phyloP scores from a whole-genome alignment of 2,888 invertebrate genomes.

The Sarcophaga subvicina region DNA sequence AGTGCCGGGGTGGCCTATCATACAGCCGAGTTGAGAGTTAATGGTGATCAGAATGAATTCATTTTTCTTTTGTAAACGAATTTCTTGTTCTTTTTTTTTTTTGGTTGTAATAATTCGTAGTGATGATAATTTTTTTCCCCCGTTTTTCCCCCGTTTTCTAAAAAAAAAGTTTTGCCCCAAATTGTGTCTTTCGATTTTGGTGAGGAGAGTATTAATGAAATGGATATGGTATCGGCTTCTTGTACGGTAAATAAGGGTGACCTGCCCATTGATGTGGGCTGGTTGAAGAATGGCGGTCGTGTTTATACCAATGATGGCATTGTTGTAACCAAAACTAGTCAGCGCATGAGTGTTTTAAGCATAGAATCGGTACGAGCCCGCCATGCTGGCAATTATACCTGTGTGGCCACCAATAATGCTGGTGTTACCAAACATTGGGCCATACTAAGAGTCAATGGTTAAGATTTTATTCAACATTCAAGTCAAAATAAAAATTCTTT shows the following conservation, averaged over 20 bases:
- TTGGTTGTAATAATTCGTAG: neutral
- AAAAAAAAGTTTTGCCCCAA: conserved; percentile 85
- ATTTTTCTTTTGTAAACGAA: neutral
- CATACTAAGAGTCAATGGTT: conserved; percentile 85
- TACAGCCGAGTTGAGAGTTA: conserved; percentile 87
- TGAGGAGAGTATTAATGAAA: conserved; percentile 86
- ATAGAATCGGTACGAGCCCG: conserved; percentile 85
- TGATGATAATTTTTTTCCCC: conserved; percentile 15
- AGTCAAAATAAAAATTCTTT: neutral
- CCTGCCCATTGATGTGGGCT: conserved; percentile 88
- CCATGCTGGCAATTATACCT: conserved; percentile 86
- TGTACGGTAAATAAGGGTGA: conserved; percentile 91
- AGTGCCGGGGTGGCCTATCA: conserved; percentile 87
- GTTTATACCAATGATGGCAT: conserved; percentile 83
- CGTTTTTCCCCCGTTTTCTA: neutral
- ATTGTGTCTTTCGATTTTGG: conserved; percentile 89
- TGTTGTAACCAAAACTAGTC: conserved; percentile 83
- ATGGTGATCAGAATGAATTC: conserved; percentile 83
- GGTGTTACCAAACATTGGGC: conserved; percentile 84
- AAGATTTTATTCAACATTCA: conserved; percentile 27
- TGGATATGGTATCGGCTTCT: conserved; percentile 87
- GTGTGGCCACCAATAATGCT: conserved; percentile 85
- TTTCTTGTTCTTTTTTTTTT: conserved; percentile 24
- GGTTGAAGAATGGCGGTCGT: conserved; percentile 84
- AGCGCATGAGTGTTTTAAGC: conserved; percentile 85